Conservation (phyloP, 2,797 vertebrate genomes). For the Poecile montanus region DNA sequence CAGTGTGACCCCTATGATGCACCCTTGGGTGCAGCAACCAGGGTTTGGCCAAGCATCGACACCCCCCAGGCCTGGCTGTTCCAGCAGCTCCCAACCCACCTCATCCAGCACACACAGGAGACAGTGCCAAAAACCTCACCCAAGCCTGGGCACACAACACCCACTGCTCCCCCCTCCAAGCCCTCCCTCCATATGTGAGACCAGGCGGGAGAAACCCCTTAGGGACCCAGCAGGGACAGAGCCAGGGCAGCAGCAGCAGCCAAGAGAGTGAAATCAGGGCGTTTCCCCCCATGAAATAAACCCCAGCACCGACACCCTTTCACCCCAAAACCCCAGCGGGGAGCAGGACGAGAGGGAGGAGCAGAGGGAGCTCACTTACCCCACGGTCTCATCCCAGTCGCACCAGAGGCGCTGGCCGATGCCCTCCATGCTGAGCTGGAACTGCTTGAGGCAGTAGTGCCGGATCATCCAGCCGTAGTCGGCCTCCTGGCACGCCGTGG, state of each 20-base stretch:
- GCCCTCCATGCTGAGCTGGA: slow-evolving; percentile 87
- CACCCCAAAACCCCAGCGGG: fast-evolving
- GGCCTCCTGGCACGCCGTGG: slow-evolving; percentile 78
- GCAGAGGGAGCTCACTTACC: slow-evolving; percentile 79
- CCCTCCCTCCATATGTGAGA: too few species aligned
- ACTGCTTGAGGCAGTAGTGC: slow-evolving; percentile 85
- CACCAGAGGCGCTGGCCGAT: slow-evolving; percentile 87
- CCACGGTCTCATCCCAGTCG: slow-evolving; percentile 87
- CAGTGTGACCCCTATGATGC: not conserved
- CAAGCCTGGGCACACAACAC: fast-evolving
- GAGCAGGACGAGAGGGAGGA: fast-evolving
- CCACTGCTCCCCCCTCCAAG: not conserved
- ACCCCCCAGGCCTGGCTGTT: not conserved
- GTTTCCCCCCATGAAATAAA: fast-evolving
- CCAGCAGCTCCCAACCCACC: not conserved
- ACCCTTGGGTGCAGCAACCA: not conserved
- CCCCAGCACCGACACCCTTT: fast-evolving
- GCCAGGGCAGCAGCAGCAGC: not conserved
- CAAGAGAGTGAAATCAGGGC: not conserved
- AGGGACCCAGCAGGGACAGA: not conserved
- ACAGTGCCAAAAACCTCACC: not conserved
- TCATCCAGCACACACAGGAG: not conserved
- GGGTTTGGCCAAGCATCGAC: not conserved
- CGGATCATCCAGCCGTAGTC: slow-evolving; percentile 79
- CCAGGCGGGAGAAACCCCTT: not conserved